These are phyloP conservation scores for Boloria euphrosyne DNA, from an alignment of 2,888 invertebrate species.

Conservation along the genomic window DNA sequence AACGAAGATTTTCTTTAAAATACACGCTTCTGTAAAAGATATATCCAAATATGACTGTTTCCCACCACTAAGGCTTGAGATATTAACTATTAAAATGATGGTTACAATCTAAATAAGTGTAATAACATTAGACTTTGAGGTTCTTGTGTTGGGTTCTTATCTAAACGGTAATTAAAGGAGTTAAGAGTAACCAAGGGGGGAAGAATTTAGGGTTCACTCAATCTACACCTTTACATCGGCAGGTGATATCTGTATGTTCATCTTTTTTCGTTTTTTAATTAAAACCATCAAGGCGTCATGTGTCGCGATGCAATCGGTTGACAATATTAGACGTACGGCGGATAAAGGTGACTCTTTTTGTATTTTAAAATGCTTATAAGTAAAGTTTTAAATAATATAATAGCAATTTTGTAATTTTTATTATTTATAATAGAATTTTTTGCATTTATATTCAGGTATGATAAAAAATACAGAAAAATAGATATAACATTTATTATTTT, in stretches of 20 bases:
- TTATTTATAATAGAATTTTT: no score
- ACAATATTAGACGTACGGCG: constrained; percentile 36
- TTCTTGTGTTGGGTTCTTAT: constrained; percentile 28
- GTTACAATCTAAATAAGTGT: constrained; percentile 46
- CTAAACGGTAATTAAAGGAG: constrained; percentile 53
- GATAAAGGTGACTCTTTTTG: constrained; percentile 28
- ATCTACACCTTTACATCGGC: constrained; percentile 76
- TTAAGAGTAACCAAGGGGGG: constrained; percentile 41
- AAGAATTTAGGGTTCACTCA: constrained; percentile 68
- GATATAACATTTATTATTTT: no score
- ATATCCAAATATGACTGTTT: no score
- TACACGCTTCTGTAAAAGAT: no score
- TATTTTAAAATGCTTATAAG: no score
- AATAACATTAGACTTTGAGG: constrained; percentile 1
- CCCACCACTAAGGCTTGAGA: background rate
- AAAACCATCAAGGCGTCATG: constrained; percentile 64
- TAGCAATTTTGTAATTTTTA: no score
- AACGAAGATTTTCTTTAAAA: no score
- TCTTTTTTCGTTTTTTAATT: constrained; percentile 65
- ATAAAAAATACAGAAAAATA: no score
- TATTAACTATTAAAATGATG: constrained; percentile 8
- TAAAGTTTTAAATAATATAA: no score
- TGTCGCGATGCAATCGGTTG: constrained; percentile 66
- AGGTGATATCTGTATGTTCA: constrained; percentile 65
- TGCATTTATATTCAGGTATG: no score